Conservation (phyloP, 30 jellyfish, hydroid and myxozoan genomes). For the Hydra vulgaris region DNA sequence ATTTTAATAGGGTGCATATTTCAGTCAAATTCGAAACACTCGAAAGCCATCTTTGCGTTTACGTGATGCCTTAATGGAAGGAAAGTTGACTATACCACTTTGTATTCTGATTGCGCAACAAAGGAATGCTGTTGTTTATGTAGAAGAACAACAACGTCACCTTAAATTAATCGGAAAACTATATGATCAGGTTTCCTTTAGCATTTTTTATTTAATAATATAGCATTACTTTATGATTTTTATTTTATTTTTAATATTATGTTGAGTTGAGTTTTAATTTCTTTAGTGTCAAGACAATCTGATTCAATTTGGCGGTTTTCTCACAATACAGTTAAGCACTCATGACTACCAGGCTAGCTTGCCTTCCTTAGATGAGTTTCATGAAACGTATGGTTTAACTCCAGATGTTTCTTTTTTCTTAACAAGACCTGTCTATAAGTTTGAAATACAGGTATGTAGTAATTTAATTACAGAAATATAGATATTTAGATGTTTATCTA, state of each 20-base stretch:
- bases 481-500: background rate
- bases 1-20: constrained; percentile 95
- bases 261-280: background rate
- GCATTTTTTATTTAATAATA: background rate
- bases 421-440: constrained; percentile 68
- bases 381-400: constrained; percentile 57
- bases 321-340: constrained; percentile 71
- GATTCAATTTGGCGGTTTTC: constrained; percentile 96
- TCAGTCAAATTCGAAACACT: constrained; percentile 84
- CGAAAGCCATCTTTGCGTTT: constrained; percentile 81
- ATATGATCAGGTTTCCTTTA: constrained; percentile 68
- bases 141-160: constrained; percentile 68
- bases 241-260: too few relatives aligned
- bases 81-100: constrained; percentile 75
- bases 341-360: constrained; percentile 78
- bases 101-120: constrained; percentile 91
- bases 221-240: background rate
- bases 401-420: constrained; percentile 91
- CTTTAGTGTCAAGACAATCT: constrained; percentile 90
- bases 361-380: constrained; percentile 79
- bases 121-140: constrained; percentile 78
- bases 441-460: constrained; percentile 59
- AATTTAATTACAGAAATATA: background rate
- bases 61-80: constrained; percentile 86
- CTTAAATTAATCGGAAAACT: constrained; percentile 81